Evolutionary conservation across 2,797 vertebrate species (phyloP).

Genomic region (Oreochromis mossambicus): DNA sequence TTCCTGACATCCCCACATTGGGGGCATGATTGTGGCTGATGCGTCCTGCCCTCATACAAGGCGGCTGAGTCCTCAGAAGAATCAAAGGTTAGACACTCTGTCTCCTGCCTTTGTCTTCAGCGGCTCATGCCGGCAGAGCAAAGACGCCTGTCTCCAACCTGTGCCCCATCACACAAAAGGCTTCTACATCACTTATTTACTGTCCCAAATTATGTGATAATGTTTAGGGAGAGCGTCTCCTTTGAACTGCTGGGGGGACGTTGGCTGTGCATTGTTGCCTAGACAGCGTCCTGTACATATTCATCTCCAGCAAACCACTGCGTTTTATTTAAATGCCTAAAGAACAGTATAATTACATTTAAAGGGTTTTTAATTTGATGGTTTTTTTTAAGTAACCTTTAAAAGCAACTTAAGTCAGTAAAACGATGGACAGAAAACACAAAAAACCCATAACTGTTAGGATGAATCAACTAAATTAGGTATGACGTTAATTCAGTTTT

Average conservation of each 20-base stretch:
- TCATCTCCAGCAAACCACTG: neutral
- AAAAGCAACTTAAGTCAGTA: neutral
- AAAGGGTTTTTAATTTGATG: neutral
- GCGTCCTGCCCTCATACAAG: conserved; percentile 66
- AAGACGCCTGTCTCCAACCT: conserved; percentile 80
- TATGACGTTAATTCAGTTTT: neutral
- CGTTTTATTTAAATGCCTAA: neutral
- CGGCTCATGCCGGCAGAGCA: conserved; percentile 70
- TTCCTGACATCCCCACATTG: conserved; percentile 62
- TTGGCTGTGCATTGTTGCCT: conserved; percentile 34
- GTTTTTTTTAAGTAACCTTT: neutral
- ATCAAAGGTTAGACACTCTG: conserved; percentile 83
- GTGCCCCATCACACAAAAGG: conserved; percentile 76
- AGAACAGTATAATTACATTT: neutral
- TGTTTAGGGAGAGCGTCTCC: conserved; percentile 61
- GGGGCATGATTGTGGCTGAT: conserved; percentile 70
- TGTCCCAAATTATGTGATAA: conserved; percentile 75
- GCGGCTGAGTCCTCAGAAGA: conserved; percentile 71
- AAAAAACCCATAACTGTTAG: neutral
- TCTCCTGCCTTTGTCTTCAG: conserved; percentile 78
- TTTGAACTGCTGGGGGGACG: conserved; percentile 66
- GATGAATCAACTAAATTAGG: neutral
- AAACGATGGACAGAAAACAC: neutral
- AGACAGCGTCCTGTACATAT: conserved; percentile 8
- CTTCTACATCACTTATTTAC: conserved; percentile 81